Evolutionary conservation across 2,113 vertebrate species (phyloP), one percentile per base, ranked within the genome.

Genomic region (Erpornis zantholeuca): DNA sequence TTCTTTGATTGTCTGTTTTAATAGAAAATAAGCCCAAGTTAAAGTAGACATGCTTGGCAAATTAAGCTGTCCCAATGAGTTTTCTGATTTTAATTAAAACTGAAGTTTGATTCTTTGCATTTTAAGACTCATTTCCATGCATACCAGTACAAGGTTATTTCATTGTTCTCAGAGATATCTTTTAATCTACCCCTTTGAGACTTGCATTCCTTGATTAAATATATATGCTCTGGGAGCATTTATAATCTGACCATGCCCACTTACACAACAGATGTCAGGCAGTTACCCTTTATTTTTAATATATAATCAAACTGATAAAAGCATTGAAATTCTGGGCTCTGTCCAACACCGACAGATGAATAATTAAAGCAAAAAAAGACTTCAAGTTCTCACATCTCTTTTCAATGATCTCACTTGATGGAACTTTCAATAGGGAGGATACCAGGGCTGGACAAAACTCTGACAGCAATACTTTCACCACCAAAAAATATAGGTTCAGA

Each of bases 311-410:
- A 82, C 23, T 57, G 61, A 56, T 79, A 72, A 96, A 83, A 82
- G 49, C 69, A 82, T 27, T 65, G 83, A 82, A 65, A 64, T 68
- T 76, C 15, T 92, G 83, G 53, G 65, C 65, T 86, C 49, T 89
- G 52, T 82, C 84, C 92, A 94, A 76, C 80, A 82, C 25, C 0
- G 1, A 54, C 1, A 15, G 54, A 89, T 91, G 73, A 95, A 95
- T 92, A 94, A 92, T 92, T 85, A 49, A 84, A 88, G 44, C 72
- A 36, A 89, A 89, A 94, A 93, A 83, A 53, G 47, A 40, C 47
- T 90, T 54, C 47, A 83, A 65, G 76, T 88, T 92, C 88, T 92
- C 65, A 84, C 77, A 89, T 92, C 91, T 70, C 69, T 94, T 91
- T 87, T 79, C 79, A 73, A 65, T 79, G n/a, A 72, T 57, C 72